A percentile compares a stretch with the other conserved stretches of the same genome.
Evolutionary conservation across 2,797 vertebrate genomes (phyloP).

Genomic region (Allobates femoralis): DNA sequence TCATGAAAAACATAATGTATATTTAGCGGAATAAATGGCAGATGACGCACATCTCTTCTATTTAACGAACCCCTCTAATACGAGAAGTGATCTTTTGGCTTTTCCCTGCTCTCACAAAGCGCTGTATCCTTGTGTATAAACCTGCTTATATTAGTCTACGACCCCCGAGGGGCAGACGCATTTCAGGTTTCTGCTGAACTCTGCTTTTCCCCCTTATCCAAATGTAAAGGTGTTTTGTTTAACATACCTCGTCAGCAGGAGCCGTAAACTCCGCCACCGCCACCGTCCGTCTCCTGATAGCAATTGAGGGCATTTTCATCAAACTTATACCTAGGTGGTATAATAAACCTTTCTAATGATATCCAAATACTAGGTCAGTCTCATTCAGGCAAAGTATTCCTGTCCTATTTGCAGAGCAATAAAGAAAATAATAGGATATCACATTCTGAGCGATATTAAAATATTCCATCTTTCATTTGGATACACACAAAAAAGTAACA

Average conservation of each 20-base stretch:
- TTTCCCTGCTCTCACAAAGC: not conserved
- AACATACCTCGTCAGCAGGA: constrained; percentile 25
- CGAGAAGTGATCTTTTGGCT: constrained; percentile 15
- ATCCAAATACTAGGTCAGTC: constrained; percentile 20
- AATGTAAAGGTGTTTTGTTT: constrained; percentile 12
- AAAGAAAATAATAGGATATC: constrained; percentile 53
- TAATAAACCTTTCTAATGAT: constrained; percentile 36
- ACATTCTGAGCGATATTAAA: constrained; percentile 32
- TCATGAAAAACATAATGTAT: not conserved
- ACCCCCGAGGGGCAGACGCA: not conserved
- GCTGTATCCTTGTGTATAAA: not conserved
- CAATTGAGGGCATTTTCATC: constrained; percentile 12
- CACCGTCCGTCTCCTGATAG: constrained; percentile 5
- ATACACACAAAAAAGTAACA: constrained; percentile 35
- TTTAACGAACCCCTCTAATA: constrained; percentile 7
- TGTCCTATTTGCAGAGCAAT: constrained; percentile 26
- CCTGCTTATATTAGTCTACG: constrained; percentile 2
- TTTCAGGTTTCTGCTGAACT: not conserved
- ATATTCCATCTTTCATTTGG: constrained; percentile 10
- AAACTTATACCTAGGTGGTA: constrained; percentile 14
- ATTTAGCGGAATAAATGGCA: not conserved
- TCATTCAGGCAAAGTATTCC: constrained; percentile 11
- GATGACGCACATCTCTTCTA: not conserved
- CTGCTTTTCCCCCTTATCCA: not conserved
- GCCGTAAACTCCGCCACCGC: not conserved